Evolutionary conservation across 2,888 invertebrate species (phyloP).

Genomic region (Eudemis profundana): DNA sequence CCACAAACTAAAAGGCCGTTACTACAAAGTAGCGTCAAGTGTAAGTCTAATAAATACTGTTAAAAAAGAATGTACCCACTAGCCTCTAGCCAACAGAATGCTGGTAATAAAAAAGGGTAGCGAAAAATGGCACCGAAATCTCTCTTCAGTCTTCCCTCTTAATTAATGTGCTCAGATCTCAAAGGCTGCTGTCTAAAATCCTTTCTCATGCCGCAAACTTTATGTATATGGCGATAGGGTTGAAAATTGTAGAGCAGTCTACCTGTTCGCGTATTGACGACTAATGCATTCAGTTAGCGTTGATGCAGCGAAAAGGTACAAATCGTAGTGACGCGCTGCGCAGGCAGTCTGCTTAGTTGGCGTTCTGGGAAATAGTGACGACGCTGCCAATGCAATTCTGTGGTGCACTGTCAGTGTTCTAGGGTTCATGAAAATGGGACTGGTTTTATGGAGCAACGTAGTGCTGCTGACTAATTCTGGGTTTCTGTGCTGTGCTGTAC

Average conservation of each 20-base stretch:
- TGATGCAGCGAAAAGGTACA: conserved; percentile 40
- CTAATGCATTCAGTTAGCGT: conserved; percentile 38
- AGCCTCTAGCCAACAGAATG: not conserved
- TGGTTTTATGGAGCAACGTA: too few species aligned
- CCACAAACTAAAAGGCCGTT: too few species aligned
- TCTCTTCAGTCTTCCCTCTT: not conserved
- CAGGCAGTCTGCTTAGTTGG: conserved; percentile 12
- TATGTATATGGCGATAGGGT: not conserved
- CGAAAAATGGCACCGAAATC: conserved; percentile 1
- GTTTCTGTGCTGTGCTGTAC: too few species aligned
- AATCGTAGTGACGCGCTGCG: conserved; percentile 28
- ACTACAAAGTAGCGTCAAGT: too few species aligned
- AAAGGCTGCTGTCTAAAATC: conserved; percentile 15
- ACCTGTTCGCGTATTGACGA: conserved; percentile 20
- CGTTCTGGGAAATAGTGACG: conserved; percentile 7
- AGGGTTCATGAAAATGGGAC: not conserved
- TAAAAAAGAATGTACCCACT: not conserved
- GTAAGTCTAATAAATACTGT: not conserved
- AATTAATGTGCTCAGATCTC: conserved; percentile 30
- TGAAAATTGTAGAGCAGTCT: not conserved
- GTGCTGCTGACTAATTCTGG: too few species aligned
- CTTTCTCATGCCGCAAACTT: not conserved
- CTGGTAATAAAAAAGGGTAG: conserved; percentile 1
- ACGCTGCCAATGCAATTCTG: not conserved
- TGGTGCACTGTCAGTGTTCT: not conserved